Conservation (phyloP, 2,888 invertebrate species). For the Temnothorax unifasciatus region DNA sequence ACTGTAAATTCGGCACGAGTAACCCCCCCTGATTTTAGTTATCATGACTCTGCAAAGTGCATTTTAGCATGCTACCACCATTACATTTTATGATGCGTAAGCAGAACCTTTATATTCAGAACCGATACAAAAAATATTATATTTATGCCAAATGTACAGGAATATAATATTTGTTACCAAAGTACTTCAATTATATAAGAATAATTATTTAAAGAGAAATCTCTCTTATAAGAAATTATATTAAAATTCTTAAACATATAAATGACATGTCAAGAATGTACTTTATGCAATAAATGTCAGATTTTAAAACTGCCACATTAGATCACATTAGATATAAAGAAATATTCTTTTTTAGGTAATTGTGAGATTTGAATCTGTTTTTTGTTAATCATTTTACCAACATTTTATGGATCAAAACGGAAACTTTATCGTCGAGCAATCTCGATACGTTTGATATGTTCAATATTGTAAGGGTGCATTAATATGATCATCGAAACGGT, state of each 20-base stretch:
- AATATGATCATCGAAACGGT: conserved; percentile 32
- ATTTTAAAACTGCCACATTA: neutral
- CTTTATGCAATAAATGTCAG: neutral
- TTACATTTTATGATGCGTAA: conserved; percentile 51
- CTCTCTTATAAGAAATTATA: neutral
- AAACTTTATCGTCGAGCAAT: neutral
- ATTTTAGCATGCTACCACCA: conserved; percentile 50
- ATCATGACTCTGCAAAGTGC: conserved; percentile 41
- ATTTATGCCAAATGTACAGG: neutral
- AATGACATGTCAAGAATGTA: neutral
- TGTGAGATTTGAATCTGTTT: neutral
- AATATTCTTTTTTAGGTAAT: neutral
- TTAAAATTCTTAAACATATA: neutral
- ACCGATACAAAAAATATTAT: conserved; percentile 13
- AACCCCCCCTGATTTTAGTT: conserved; percentile 28
- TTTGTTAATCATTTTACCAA: neutral
- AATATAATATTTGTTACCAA: neutral
- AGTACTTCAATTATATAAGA: neutral
- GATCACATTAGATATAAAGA: neutral
- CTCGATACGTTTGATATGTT: neutral
- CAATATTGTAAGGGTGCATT: conserved; percentile 35
- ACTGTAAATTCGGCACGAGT: conserved; percentile 42
- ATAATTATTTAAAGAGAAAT: neutral
- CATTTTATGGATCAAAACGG: neutral
- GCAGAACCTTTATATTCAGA: conserved; percentile 19